Conservation (phyloP, 2,888 invertebrate genomes). For the Gortyna flavago region DNA sequence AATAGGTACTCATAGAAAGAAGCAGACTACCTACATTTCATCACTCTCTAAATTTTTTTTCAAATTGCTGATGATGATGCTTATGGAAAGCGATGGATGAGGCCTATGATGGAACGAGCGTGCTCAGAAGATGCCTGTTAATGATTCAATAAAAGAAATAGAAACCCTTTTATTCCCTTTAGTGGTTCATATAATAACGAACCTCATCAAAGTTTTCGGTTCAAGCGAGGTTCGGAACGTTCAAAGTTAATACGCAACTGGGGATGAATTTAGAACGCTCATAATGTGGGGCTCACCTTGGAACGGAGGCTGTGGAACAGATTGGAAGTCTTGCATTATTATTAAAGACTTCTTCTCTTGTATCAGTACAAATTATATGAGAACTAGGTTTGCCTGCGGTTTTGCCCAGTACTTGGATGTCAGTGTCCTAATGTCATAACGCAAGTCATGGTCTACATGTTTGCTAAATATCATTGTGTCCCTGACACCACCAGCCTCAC, state of each 20-base stretch:
- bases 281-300: slow-evolving; percentile 32
- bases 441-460: too few species aligned
- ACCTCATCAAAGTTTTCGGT: slow-evolving; percentile 32
- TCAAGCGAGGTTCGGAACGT: slow-evolving; percentile 9
- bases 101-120: too few species aligned
- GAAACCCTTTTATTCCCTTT: slow-evolving; percentile 2
- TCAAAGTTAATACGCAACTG: slow-evolving; percentile 45
- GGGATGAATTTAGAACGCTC: slow-evolving; percentile 55
- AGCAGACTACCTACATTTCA: not conserved
- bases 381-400: not conserved
- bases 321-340: slow-evolving; percentile 19
- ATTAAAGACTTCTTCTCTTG: not conserved
- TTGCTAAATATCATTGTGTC: too few species aligned
- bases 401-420: too few species aligned
- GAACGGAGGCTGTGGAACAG: not conserved
- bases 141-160: slow-evolving; percentile 18
- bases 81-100: too few species aligned
- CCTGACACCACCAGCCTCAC: too few species aligned
- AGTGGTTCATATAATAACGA: slow-evolving; percentile 21
- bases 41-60: too few species aligned
- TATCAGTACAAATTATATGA: not conserved
- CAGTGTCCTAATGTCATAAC: too few species aligned
- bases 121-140: too few species aligned
- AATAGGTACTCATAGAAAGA: not conserved
- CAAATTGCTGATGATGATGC: too few species aligned